These are phyloP conservation scores for Egretta garzetta DNA, from an alignment of 2,113 vertebrate genomes.

Conservation along the genomic window DNA sequence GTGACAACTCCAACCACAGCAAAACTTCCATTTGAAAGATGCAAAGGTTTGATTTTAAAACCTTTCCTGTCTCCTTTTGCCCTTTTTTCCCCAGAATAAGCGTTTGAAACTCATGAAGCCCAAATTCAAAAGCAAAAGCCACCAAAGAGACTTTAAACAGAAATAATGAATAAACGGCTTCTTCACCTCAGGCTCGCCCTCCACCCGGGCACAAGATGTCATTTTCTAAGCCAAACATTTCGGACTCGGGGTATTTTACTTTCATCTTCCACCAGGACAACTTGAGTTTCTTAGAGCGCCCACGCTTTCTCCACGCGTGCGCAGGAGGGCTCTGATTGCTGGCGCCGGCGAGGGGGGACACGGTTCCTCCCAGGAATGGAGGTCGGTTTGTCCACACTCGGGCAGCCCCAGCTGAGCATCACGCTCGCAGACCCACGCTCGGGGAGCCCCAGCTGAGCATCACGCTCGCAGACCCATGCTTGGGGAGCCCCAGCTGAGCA, in stretches of 20 bases:
- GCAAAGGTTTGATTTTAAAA: not conserved
- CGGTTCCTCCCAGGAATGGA: not conserved
- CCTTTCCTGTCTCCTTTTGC: not conserved
- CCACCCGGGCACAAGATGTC: not conserved
- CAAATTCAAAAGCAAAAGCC: not conserved
- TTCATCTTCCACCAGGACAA: not conserved
- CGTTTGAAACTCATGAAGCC: not conserved
- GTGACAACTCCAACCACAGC: not conserved
- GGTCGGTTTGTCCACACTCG: not conserved
- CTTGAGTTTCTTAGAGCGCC: not conserved
- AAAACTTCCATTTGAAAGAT: not conserved
- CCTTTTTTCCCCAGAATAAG: not conserved
- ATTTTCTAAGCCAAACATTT: not conserved
- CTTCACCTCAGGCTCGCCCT: not conserved
- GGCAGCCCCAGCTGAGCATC: not conserved
- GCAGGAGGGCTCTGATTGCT: not conserved
- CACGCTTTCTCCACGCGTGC: rapidly evolving
- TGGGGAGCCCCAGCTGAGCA: too few relatives aligned
- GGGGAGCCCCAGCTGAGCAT: too few relatives aligned
- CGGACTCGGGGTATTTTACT: not conserved
- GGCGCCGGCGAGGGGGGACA: not conserved
- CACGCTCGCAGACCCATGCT: too few relatives aligned
- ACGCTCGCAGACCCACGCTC: too few relatives aligned
- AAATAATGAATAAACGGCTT: not conserved
- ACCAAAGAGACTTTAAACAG: not conserved